These are phyloP conservation scores for Centropyge bicolor DNA, from an alignment of 2,797 vertebrate species.

Conservation along the genomic window DNA sequence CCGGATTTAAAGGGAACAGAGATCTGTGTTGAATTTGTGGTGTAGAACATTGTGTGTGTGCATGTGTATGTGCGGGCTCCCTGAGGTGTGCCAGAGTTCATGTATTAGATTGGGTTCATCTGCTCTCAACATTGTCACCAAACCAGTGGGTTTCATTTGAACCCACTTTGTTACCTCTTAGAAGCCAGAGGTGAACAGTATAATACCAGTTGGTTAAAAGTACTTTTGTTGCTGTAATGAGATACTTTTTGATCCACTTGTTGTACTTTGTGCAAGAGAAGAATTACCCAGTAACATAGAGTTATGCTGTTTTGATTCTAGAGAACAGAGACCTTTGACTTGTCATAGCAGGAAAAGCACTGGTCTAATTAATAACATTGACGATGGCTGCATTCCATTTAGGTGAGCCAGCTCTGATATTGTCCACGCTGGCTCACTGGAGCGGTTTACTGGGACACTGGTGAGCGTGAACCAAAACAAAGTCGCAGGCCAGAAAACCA, in stretches of 20 bases:
- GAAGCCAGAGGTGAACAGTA: not conserved
- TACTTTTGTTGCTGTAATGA: not conserved
- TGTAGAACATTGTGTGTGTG: not conserved
- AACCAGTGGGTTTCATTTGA: conserved; percentile 8
- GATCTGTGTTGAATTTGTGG: conserved; percentile 43
- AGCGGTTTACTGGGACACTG: not conserved
- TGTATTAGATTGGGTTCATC: conserved; percentile 43
- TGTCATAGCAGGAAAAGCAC: not conserved
- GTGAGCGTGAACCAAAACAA: not conserved
- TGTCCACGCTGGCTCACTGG: conserved; percentile 13
- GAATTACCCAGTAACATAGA: not conserved
- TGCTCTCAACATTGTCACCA: conserved; percentile 14
- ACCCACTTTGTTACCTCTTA: not conserved
- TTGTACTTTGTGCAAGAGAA: not conserved
- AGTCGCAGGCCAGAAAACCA: not conserved
- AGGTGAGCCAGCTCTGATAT: conserved; percentile 17
- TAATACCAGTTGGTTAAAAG: not conserved
- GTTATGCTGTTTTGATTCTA: not conserved
- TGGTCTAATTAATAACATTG: conserved; percentile 23
- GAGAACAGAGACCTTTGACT: conserved; percentile 3
- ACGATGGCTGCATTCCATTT: conserved; percentile 46
- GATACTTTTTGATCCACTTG: not conserved
- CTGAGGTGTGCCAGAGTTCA: conserved; percentile 33
- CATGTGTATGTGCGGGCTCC: not conserved
- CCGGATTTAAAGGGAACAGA: conserved; percentile 19